These are phyloP conservation scores for Caenorhabditis sp. DNA, from an alignment of 2,888 invertebrate species.

Conservation along the genomic window DNA sequence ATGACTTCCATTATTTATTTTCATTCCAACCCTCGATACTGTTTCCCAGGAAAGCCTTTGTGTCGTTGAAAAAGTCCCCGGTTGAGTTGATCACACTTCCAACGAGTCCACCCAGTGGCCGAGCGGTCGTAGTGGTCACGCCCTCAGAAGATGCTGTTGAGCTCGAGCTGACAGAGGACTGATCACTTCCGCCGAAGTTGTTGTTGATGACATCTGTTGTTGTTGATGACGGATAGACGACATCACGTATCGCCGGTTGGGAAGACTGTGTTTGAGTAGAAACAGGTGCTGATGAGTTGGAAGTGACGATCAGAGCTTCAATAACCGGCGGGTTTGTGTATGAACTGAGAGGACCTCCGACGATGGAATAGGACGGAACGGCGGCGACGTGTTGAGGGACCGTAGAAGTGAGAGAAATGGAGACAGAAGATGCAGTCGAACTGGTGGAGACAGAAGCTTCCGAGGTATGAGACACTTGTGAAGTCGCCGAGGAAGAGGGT, in stretches of 20 bases:
- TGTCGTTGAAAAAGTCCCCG: conserved; percentile 26
- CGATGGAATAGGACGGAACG: conserved; percentile 27
- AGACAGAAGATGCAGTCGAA: conserved; percentile 4
- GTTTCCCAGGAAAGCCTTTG: conserved; percentile 5
- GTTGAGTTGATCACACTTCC: conserved; percentile 34
- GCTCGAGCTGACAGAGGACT: too few relatives aligned
- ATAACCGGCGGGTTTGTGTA: conserved; percentile 36
- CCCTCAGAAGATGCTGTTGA: neutral
- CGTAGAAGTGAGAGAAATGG: neutral
- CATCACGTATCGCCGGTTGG: neutral
- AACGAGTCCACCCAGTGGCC: conserved; percentile 35
- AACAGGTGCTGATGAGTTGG: conserved; percentile 2
- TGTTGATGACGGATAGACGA: neutral
- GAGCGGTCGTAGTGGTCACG: neutral
- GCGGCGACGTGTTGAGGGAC: conserved; percentile 21
- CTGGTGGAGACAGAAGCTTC: neutral
- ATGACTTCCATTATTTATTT: too few relatives aligned
- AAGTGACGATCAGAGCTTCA: conserved; percentile 22
- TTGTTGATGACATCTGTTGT: neutral
- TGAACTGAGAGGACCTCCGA: conserved; percentile 24
- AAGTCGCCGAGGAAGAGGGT: neutral
- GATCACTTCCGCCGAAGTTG: conserved; percentile 42
- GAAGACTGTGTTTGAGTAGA: neutral
- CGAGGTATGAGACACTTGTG: neutral
- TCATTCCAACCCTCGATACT: neutral